These are phyloP conservation scores for Xenus cinereus DNA, from an alignment of 2,113 vertebrate species.

Conservation along the genomic window DNA sequence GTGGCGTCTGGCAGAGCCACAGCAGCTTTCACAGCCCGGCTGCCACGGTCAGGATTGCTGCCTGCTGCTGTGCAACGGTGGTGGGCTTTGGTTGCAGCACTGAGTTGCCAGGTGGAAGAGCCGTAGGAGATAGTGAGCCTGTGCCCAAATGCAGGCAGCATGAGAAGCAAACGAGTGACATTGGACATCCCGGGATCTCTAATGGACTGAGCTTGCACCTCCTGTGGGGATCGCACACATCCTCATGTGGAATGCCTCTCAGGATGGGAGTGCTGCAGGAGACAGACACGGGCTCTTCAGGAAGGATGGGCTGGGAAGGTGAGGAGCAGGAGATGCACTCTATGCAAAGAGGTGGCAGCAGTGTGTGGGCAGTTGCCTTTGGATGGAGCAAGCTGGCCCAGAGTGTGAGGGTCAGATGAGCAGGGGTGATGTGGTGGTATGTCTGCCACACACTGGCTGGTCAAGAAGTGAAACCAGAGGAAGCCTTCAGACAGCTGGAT, in stretches of 20 bases:
- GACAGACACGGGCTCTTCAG: background rate
- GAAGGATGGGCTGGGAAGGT: background rate
- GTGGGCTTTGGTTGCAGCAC: background rate
- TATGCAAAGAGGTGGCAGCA: background rate
- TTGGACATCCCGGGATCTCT: background rate
- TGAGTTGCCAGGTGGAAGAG: background rate
- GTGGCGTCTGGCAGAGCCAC: background rate
- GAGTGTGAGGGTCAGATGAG: background rate
- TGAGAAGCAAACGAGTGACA: background rate
- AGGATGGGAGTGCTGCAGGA: background rate
- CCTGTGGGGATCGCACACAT: background rate
- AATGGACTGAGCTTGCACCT: background rate
- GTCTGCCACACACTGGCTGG: background rate
- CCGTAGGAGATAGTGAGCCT: background rate
- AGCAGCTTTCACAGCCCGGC: background rate
- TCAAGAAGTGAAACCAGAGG: background rate
- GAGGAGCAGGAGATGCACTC: background rate
- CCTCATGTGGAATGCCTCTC: background rate
- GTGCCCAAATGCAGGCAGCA: background rate
- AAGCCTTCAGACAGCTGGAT: background rate
- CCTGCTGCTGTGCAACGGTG: background rate
- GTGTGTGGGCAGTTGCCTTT: background rate
- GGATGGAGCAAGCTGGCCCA: background rate
- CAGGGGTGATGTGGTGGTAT: background rate
- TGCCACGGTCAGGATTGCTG: rapidly evolving